Percentiles rank a stretch among this genome's conserved stretches.
These are phyloP conservation scores for Hesperia comma DNA, from an alignment of 2,888 invertebrate species.

Conservation along the genomic window DNA sequence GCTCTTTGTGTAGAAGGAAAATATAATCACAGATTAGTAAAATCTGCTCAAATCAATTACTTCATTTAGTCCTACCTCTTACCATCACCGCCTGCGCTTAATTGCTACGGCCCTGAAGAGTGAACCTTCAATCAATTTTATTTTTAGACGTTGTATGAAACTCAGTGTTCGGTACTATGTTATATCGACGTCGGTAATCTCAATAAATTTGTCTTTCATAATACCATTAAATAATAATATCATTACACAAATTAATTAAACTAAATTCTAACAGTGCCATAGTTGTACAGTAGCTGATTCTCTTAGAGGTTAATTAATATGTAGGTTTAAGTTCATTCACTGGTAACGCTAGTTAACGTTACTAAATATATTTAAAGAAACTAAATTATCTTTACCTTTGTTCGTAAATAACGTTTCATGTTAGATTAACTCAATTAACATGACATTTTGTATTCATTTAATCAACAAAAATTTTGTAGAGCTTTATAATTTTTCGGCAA, in stretches of 20 bases:
- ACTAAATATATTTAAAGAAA: conserved; percentile 10
- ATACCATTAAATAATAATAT: conserved; percentile 46
- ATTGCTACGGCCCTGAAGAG: too few species aligned
- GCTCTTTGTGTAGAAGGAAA: too few species aligned
- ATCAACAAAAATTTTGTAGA: background rate
- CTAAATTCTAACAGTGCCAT: conserved; percentile 56
- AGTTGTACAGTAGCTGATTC: conserved; percentile 54
- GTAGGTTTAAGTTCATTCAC: conserved; percentile 23
- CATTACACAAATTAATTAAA: conserved; percentile 48
- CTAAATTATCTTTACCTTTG: conserved; percentile 1
- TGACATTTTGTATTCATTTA: background rate
- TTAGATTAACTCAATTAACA: conserved; percentile 10
- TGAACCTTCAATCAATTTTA: too few species aligned
- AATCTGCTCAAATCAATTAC: too few species aligned
- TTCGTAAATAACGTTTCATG: conserved; percentile 11
- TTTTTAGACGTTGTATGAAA: background rate
- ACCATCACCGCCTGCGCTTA: too few species aligned
- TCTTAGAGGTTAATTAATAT: conserved; percentile 45
- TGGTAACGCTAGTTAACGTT: conserved; percentile 17
- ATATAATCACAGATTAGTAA: too few species aligned
- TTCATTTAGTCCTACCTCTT: too few species aligned
- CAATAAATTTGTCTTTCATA: conserved; percentile 32
- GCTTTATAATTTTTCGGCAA: background rate
- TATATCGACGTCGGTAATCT: conserved; percentile 13
- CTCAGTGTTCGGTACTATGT: background rate